Evolutionary conservation across 2,888 invertebrate species (phyloP).

Genomic region (Tachina fera): DNA sequence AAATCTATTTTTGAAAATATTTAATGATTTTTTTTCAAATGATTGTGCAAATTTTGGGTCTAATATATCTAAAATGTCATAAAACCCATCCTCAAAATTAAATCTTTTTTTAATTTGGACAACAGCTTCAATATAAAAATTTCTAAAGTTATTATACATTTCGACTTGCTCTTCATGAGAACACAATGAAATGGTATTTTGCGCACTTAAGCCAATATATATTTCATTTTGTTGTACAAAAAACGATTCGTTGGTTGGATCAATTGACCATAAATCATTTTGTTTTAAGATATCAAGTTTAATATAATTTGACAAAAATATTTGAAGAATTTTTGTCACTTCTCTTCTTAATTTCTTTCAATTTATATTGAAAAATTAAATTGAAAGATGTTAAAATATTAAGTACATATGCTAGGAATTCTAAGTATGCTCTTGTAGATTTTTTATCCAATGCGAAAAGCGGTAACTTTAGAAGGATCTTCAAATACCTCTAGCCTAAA

Average conservation of each 20-base stretch:
- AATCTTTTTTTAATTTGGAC: conserved; percentile 10
- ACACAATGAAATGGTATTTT: background rate
- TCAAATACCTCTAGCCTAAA: too few relatives aligned
- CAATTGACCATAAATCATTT: background rate
- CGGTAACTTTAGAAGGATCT: too few relatives aligned
- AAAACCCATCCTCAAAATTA: background rate
- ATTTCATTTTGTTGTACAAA: background rate
- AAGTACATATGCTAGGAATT: too few relatives aligned
- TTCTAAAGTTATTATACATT: background rate
- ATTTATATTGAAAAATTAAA: too few relatives aligned
- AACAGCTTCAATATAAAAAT: conserved; percentile 19
- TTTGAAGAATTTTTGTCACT: background rate
- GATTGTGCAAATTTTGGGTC: conserved; percentile 12
- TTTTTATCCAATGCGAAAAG: too few relatives aligned
- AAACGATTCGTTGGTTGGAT: background rate
- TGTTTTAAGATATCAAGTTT: conserved; percentile 3
- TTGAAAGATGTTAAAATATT: too few relatives aligned
- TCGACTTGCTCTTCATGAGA: background rate
- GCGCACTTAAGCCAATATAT: background rate
- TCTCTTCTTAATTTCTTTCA: too few relatives aligned
- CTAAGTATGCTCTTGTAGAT: too few relatives aligned
- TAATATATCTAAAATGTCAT: background rate
- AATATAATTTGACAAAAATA: conserved; percentile 15
- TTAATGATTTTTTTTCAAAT: conserved; percentile 7
- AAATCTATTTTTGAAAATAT: conserved; percentile 22